Conservation (phyloP, 2,113 vertebrate genomes). For the Brevimyrus niger region DNA sequence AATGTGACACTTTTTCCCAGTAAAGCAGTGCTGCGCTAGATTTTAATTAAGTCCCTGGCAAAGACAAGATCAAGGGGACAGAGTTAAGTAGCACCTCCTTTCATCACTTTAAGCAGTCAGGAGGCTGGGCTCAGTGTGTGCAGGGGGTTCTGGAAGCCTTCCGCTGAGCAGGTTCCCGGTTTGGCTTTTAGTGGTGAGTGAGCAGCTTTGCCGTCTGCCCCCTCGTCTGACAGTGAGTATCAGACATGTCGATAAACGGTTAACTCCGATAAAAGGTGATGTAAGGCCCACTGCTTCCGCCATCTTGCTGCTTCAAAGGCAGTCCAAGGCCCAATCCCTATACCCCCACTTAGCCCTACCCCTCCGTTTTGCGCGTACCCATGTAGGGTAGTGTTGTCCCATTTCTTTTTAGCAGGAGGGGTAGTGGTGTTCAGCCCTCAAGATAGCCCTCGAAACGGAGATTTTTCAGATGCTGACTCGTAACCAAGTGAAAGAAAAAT, state of each 20-base stretch:
- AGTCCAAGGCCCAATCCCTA: too few relatives aligned
- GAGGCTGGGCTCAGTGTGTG: background rate
- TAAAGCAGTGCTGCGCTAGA: background rate
- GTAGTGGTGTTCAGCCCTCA: too few relatives aligned
- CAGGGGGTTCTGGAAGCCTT: background rate
- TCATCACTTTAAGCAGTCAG: background rate
- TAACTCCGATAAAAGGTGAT: slow-evolving; percentile 42
- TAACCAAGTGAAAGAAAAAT: too few relatives aligned
- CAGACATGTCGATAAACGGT: slow-evolving; percentile 62
- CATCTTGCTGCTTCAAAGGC: background rate
- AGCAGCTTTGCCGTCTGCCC: slow-evolving; percentile 30
- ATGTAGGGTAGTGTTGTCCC: too few relatives aligned
- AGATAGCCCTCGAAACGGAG: too few relatives aligned
- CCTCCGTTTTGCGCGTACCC: too few relatives aligned
- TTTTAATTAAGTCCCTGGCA: slow-evolving; percentile 29
- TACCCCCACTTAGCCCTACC: too few relatives aligned
- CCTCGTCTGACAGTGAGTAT: slow-evolving; percentile 42
- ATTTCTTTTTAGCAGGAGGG: too few relatives aligned
- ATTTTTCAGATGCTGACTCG: too few relatives aligned
- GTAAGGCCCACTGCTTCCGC: background rate
- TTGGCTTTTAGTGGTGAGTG: slow-evolving; percentile 47
- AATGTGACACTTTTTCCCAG: background rate
- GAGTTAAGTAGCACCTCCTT: slow-evolving; percentile 4
- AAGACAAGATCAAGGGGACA: slow-evolving; percentile 18
- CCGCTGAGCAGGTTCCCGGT: slow-evolving; percentile 3